phyloP scores from a whole-genome alignment of 2,888 invertebrate species.

The Liopterus haemorrhoidalis region DNA sequence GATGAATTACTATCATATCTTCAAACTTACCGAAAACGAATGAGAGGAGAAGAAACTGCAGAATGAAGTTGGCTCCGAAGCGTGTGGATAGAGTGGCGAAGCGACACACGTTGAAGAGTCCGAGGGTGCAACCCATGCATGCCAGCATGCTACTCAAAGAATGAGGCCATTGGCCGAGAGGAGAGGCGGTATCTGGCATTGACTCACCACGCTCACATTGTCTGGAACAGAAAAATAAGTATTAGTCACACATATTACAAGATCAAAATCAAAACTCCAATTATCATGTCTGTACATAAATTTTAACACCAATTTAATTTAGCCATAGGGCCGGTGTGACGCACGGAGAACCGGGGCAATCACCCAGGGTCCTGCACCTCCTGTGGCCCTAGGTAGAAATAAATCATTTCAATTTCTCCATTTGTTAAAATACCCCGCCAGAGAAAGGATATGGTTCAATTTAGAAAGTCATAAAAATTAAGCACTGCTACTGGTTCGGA shows the following conservation, averaged over 20 bases:
- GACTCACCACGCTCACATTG: slow-evolving; percentile 49
- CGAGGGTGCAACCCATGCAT: slow-evolving; percentile 77
- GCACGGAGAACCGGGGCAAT: slow-evolving; percentile 16
- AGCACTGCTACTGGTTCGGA: no score
- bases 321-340: background rate
- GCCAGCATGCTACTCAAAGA: slow-evolving; percentile 73
- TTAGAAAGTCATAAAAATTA: no score
- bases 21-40: slow-evolving; percentile 72
- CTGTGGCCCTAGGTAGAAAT: background rate
- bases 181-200: slow-evolving; percentile 49
- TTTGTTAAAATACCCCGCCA: no score
- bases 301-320: no score
- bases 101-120: slow-evolving; percentile 81
- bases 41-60: slow-evolving; percentile 81
- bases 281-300: no score
- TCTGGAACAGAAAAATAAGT: slow-evolving; percentile 42
- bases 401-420: background rate
- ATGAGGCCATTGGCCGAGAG: slow-evolving; percentile 61
- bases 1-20: no score
- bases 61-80: slow-evolving; percentile 82
- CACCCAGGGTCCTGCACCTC: slow-evolving; percentile 5
- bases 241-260: slow-evolving; percentile 13
- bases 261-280: no score
- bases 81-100: slow-evolving; percentile 81
- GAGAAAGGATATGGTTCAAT: no score